These are phyloP conservation scores for Automeris io DNA, from an alignment of 2,888 invertebrate species.

Conservation along the genomic window DNA sequence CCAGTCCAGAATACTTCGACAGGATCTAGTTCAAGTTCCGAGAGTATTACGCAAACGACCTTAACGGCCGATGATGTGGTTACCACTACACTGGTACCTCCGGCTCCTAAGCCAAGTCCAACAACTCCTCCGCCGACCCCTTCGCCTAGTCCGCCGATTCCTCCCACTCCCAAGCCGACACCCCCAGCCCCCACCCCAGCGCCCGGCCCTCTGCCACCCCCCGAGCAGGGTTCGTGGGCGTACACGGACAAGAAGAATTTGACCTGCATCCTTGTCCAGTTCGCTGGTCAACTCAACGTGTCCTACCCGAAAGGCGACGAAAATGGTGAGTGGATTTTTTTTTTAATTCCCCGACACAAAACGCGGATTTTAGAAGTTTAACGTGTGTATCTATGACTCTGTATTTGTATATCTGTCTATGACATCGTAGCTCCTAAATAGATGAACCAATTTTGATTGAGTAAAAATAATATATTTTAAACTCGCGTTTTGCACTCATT, in stretches of 20 bases:
- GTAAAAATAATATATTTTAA: too few species aligned
- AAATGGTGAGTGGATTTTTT: slow-evolving; percentile 37
- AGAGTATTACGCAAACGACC: background rate
- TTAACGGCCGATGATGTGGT: slow-evolving; percentile 5
- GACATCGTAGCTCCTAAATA: too few species aligned
- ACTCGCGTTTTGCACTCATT: too few species aligned
- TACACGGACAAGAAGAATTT: slow-evolving; percentile 49
- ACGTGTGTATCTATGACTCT: too few species aligned
- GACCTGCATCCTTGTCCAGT: slow-evolving; percentile 80
- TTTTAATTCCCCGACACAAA: too few species aligned
- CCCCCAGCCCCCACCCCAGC: slow-evolving; percentile 34
- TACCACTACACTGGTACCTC: slow-evolving; percentile 5
- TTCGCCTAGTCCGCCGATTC: slow-evolving; percentile 50
- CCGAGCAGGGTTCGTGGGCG: slow-evolving; percentile 48
- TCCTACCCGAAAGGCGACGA: slow-evolving; percentile 51
- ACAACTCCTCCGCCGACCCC: slow-evolving; percentile 29
- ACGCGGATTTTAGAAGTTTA: too few species aligned
- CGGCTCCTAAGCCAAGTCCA: slow-evolving; percentile 10
- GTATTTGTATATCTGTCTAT: too few species aligned
- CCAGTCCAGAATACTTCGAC: background rate
- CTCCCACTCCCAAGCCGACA: slow-evolving; percentile 51
- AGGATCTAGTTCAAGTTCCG: background rate
- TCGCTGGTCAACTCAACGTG: slow-evolving; percentile 81
- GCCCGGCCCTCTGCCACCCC: slow-evolving; percentile 37
- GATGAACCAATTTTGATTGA: too few species aligned